phyloP scores from a whole-genome alignment of 2,888 invertebrate genomes.

The Beris chalybata region DNA sequence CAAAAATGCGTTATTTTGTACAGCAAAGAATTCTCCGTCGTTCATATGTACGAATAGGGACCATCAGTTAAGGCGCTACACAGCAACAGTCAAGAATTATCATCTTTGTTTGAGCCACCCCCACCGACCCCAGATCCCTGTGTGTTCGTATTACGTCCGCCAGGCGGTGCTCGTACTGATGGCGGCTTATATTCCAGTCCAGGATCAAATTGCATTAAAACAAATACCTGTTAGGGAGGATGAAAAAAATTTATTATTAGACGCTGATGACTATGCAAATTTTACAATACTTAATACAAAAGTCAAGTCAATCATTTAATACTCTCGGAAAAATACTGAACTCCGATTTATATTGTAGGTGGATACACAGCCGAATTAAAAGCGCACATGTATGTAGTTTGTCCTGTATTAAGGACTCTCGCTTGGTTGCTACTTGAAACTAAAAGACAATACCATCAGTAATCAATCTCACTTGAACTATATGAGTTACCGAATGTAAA shows the following conservation, averaged over 20 bases:
- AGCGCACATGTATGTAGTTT: no score
- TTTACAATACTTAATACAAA: no score
- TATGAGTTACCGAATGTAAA: no score
- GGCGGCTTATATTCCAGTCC: conserved; percentile 94
- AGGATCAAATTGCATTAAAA: conserved; percentile 98
- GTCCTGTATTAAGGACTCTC: no score
- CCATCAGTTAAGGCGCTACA: conserved; percentile 99
- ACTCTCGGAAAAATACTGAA: no score
- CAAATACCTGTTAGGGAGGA: conserved; percentile 75
- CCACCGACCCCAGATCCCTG: conserved; percentile 65
- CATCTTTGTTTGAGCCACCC: conserved; percentile 79
- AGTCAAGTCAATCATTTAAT: no score
- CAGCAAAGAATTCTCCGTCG: conserved; percentile 55
- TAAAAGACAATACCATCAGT: no score
- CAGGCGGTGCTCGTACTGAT: conserved; percentile 62
- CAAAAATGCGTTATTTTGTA: conserved; percentile 56
- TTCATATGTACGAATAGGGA: conserved; percentile 72
- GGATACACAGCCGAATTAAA: no score
- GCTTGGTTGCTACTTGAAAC: no score
- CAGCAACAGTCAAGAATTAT: conserved; percentile 98
- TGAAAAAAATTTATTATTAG: background rate
- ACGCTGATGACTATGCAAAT: no score
- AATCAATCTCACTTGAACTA: no score
- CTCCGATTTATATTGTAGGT: no score
- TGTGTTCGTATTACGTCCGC: conserved; percentile 56